These are phyloP conservation scores for Macrobrachium nipponense DNA, from an alignment of 1,140 invertebrate genomes.

Conservation along the genomic window DNA sequence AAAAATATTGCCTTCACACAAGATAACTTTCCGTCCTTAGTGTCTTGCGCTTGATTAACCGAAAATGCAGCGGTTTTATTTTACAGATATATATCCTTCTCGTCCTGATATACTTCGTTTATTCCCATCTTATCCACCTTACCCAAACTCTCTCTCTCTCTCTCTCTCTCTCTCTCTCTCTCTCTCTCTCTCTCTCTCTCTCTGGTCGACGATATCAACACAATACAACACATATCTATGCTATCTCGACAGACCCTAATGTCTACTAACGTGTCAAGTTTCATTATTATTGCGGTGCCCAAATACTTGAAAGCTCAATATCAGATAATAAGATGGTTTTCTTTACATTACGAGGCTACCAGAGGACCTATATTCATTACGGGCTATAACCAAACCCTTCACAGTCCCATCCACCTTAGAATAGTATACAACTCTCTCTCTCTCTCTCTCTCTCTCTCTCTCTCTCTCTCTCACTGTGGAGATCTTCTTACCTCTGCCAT, in stretches of 20 bases:
- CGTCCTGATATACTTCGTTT: background rate
- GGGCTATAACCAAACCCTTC: background rate
- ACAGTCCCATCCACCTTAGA: conserved; percentile 12
- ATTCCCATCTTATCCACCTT: background rate
- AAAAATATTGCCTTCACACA: too few relatives aligned
- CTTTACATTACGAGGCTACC: too few relatives aligned
- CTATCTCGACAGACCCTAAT: too few relatives aligned
- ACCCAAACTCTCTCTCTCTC: conserved; percentile 1
- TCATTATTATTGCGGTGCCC: too few relatives aligned
- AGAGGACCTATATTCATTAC: background rate
- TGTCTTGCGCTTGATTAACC: background rate
- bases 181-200: background rate
- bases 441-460: conserved; percentile 48
- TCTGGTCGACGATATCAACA: background rate
- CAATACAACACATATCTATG: too few relatives aligned
- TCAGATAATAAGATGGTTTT: too few relatives aligned
- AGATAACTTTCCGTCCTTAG: too few relatives aligned
- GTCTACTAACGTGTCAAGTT: too few relatives aligned
- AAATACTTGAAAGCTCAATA: too few relatives aligned
- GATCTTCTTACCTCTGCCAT: conserved; percentile 69
- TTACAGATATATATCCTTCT: background rate
- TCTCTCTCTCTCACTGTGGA: too few relatives aligned
- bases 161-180: background rate
- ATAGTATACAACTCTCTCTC: conserved; percentile 34
- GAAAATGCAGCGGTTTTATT: background rate